Percentiles rank a stretch among this genome's conserved stretches.
phyloP scores from a whole-genome alignment of 2,888 invertebrate species.

The Sinhomidia bicolor region DNA sequence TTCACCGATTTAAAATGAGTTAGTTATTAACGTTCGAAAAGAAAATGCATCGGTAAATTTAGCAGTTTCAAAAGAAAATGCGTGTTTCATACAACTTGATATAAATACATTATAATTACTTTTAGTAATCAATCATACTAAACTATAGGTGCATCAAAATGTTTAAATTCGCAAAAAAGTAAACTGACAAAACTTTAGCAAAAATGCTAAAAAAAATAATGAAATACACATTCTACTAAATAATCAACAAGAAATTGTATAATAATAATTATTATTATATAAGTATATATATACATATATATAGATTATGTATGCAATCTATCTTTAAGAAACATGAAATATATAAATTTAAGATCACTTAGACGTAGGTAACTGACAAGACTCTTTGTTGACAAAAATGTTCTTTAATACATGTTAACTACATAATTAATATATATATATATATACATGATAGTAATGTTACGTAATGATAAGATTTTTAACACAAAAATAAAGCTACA shows the following conservation, averaged over 20 bases:
- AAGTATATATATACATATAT: too few species aligned
- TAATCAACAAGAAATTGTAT: slow-evolving; percentile 14
- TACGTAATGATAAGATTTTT: slow-evolving; percentile 2
- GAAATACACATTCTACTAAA: slow-evolving; percentile 9
- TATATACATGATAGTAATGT: not conserved
- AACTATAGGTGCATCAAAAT: not conserved
- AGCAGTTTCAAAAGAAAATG: not conserved
- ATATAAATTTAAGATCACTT: not conserved
- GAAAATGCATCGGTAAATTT: not conserved
- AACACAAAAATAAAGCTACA: not conserved
- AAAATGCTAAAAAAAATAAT: not conserved
- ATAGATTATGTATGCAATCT: not conserved
- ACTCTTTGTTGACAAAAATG: slow-evolving; percentile 67
- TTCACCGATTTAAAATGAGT: not conserved
- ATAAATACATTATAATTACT: not conserved
- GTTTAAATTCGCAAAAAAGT: not conserved
- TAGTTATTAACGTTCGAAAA: too few species aligned
- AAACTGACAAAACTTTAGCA: slow-evolving; percentile 26
- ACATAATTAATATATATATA: slow-evolving; percentile 1
- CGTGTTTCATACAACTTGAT: slow-evolving; percentile 14
- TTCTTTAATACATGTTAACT: slow-evolving; percentile 50
- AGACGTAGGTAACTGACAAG: slow-evolving; percentile 62
- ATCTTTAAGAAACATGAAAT: not conserved
- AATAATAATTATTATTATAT: not conserved
- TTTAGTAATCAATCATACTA: not conserved